Base-by-base conservation (phyloP, 2,888 invertebrate genomes). In the Ichneumoninae sp. region DNA sequence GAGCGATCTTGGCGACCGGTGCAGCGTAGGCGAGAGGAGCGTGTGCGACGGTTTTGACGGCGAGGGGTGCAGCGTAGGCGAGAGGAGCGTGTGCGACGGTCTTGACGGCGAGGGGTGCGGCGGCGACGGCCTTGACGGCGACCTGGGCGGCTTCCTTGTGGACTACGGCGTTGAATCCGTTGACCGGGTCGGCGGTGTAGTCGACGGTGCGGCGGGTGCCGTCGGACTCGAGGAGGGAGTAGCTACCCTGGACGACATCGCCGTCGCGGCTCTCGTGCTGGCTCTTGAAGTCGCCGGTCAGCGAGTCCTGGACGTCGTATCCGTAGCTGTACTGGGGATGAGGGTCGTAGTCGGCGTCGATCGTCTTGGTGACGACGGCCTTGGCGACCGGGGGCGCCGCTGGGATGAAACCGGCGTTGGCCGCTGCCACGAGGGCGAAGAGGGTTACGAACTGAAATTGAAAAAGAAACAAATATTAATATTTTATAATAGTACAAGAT, bases 361-460 rank as follows among this genome's bases (percentile, higher is more conserved):
- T 82, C 1, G 89, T 71, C 85, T 92, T 93, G 30, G 92, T 87
- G 5, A 92, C 87, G 1, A 91, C 89, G 0, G 91, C 84, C 83
- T 89, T 91, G 83, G 90, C 91, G 22, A 90, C 88, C 4, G 91
- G 91, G 5, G 90, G 87, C 1, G 89, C 91, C 89, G 71, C 93
- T 88, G 92, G 94, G 93, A 91, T 91, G 87, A 95, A 88, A 0
- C 95, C 95, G 90, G 95, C 95, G 78, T 85, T 95, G 52, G 95
- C 93, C 66, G 94, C 94, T 85, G 88, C 94, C 91, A 88, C 93
- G 54, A 94, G 87, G 81, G 91, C 90, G 86, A 90, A 90, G 52
- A 94, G 83, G 70, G 92, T 90, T 83, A 94, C 83, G 70, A 94
- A 89, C 94, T 92, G 84, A 6, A 87, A 88, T 16, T 52, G 7